These are phyloP conservation scores for Hydractinia echinata DNA, from an alignment of 30 jellyfish, hydroid and myxozoan species.

Conservation along the genomic window DNA sequence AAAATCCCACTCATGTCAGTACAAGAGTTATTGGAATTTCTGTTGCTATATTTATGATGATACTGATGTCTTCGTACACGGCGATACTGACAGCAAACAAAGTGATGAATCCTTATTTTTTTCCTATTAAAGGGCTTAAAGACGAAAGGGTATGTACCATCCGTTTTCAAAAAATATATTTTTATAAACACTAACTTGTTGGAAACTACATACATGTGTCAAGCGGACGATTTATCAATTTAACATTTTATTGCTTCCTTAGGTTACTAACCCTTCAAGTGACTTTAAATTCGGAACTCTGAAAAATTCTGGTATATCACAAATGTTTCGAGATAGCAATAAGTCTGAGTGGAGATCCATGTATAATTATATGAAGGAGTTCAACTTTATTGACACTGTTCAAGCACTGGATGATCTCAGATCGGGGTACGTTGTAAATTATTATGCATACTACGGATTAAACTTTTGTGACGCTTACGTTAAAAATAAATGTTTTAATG, in stretches of 20 bases:
- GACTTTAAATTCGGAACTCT: slow-evolving; percentile 41
- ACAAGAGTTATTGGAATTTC: slow-evolving; percentile 52
- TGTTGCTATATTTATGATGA: slow-evolving; percentile 68
- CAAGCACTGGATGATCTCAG: background rate
- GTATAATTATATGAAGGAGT: slow-evolving; percentile 42
- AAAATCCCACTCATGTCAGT: slow-evolving; percentile 47
- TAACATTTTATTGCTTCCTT: background rate
- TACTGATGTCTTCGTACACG: slow-evolving; percentile 67
- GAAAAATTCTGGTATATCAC: slow-evolving; percentile 35
- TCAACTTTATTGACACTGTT: slow-evolving; percentile 24
- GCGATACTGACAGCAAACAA: slow-evolving; percentile 70
- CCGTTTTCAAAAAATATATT: too few relatives aligned
- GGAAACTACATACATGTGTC: too few relatives aligned
- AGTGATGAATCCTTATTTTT: slow-evolving; percentile 12
- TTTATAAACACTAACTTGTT: too few relatives aligned
- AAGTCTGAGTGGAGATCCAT: slow-evolving; percentile 31
- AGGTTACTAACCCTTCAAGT: slow-evolving; percentile 47
- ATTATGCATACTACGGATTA: background rate
- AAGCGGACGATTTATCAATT: background rate
- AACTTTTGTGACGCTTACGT: too few relatives aligned
- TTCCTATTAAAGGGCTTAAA: slow-evolving; percentile 38
- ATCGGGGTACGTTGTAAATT: background rate
- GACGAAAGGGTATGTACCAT: slow-evolving; percentile 48
- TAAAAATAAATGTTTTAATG: too few relatives aligned
- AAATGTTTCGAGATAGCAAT: slow-evolving; percentile 31